Percentiles rank a stretch among this genome's conserved stretches.
Evolutionary conservation across 37 sponge, comb jelly and placozoan genomes (phyloP).

Genomic region (Hormiphora californensis): DNA sequence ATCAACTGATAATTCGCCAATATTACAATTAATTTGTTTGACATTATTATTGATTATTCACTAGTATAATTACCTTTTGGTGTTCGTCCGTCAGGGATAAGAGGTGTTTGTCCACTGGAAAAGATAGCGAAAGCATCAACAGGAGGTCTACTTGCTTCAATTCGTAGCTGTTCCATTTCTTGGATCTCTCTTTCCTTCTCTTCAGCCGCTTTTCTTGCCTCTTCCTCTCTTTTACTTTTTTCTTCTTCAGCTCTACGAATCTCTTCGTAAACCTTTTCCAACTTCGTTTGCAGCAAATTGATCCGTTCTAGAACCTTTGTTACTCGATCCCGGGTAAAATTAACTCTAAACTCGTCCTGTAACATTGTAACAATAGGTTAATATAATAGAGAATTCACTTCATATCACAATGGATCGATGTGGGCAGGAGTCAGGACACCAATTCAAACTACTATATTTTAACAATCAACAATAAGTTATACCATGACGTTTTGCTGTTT

Average conservation of each 20-base stretch:
- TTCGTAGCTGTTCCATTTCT: background rate
- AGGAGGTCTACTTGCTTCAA: background rate
- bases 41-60: too few relatives aligned
- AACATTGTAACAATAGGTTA: too few relatives aligned
- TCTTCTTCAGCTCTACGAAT: background rate
- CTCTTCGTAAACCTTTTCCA: constrained; percentile 13
- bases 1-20: too few relatives aligned
- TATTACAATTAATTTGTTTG: too few relatives aligned
- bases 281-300: too few relatives aligned
- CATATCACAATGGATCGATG: too few relatives aligned
- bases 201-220: background rate
- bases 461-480: background rate
- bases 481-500: background rate
- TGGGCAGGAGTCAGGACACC: too few relatives aligned
- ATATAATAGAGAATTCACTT: too few relatives aligned
- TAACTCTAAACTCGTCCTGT: too few relatives aligned
- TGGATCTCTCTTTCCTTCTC: background rate
- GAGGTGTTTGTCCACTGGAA: background rate
- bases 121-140: constrained; percentile 21
- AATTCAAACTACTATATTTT: too few relatives aligned
- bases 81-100: constrained; percentile 14
- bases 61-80: background rate
- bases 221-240: background rate
- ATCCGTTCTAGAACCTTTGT: too few relatives aligned
- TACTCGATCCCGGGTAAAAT: too few relatives aligned